Base-by-base conservation (phyloP, 2,888 invertebrate genomes). In the Galeopsomyia nigrocyanea region DNA sequence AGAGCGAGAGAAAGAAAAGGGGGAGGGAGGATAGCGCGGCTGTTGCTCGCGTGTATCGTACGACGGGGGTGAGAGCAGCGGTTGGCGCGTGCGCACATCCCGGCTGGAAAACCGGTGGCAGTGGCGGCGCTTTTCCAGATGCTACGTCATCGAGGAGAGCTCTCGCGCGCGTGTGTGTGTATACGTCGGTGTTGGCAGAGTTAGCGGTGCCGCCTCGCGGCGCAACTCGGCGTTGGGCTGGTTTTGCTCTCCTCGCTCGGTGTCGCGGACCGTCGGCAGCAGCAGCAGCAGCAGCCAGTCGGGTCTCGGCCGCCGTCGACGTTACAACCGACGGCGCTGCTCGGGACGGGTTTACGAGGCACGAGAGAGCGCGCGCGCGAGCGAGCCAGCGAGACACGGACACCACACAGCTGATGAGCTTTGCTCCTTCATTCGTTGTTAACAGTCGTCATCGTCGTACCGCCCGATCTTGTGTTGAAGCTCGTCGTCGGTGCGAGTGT, bases 271-370 rank as follows among this genome's bases (percentile, higher is more conserved):
- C 26, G 26, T 26, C 26, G 26, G 26, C 26, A 5, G 26, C 26
- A 26, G 26, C 26, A 26, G 26, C 26, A 26, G 26, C 26, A 26
- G 26, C 26, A 26, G 81, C 82, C 84, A 85, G 86, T 85, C 83
- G 84, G 85, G 82, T 84, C 83, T 84, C 84, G 84, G 81, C 85
- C 83, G 84, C 82, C 86, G 84, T 84, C 83, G 85, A 85, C 84
- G 84, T 84, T 82, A 81, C 84, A 84, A 84, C 39, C 82, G 80
- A 77, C 79, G 82, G 80, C 79, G 79, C 77, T 39, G 39, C 39
- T 39, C 39, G 39, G 39, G 39, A 10, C 39, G 39, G 39, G n/a
- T n/a, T n/a, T n/a, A n/a, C n/a, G n/a, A n/a, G 1, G 39, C 39
- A 39, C 39, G 10, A 39, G 7, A 7, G 13, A 39, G 39, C 79